These are phyloP conservation scores for Drosophila incognita DNA, from an alignment of 2,888 invertebrate genomes.

Conservation along the genomic window DNA sequence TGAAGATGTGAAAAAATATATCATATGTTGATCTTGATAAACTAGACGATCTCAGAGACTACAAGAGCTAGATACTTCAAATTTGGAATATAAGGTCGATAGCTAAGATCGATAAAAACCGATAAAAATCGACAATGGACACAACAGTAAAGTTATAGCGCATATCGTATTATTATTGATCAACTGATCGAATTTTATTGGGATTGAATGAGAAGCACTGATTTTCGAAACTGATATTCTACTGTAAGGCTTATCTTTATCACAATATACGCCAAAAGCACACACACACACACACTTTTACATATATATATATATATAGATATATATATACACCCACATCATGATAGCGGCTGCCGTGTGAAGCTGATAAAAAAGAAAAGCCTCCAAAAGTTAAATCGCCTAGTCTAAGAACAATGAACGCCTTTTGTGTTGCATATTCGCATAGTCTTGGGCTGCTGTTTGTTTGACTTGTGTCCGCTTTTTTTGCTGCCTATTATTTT, in stretches of 20 bases:
- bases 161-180: not conserved
- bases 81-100: not conserved
- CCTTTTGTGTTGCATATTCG: slow-evolving; percentile 40
- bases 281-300: not conserved
- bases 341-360: slow-evolving; percentile 1
- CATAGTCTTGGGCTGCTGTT: slow-evolving; percentile 36
- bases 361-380: not conserved
- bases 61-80: no score
- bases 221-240: not conserved
- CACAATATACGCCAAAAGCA: not conserved
- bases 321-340: not conserved
- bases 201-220: not conserved
- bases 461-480: slow-evolving; percentile 36
- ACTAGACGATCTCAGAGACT: no score
- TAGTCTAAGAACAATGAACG: slow-evolving; percentile 30
- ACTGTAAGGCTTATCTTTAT: not conserved
- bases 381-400: slow-evolving; percentile 15
- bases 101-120: not conserved
- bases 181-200: not conserved
- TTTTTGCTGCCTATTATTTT: not conserved
- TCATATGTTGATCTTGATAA: not conserved
- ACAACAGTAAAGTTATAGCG: not conserved
- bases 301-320: not conserved
- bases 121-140: not conserved
- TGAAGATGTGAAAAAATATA: not conserved